phyloP scores from a whole-genome alignment of 2,797 vertebrate species.

The Rhyacichthys aspro region DNA sequence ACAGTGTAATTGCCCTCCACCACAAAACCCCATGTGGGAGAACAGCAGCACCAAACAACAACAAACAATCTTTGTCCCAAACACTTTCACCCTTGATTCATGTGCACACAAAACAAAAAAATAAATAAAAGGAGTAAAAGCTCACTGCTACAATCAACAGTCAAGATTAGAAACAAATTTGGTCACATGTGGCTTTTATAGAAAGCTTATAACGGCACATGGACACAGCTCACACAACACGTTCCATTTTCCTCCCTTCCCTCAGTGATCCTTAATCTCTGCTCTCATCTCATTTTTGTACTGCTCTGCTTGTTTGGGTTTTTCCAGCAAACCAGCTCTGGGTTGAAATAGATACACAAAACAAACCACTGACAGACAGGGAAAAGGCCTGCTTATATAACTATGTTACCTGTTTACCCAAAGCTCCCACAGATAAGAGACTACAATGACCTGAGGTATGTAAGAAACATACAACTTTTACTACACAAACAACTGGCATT shows the following conservation, averaged over 20 bases:
- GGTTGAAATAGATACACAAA: slow-evolving; percentile 61
- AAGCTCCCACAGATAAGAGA: slow-evolving; percentile 33
- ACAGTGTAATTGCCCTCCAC: slow-evolving; percentile 70
- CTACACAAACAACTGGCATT: slow-evolving; percentile 9
- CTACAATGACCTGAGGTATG: slow-evolving; percentile 43
- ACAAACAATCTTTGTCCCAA: slow-evolving; percentile 47
- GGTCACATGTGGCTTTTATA: background rate
- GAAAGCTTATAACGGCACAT: slow-evolving; percentile 1
- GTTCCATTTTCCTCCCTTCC: slow-evolving; percentile 31
- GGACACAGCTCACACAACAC: slow-evolving; percentile 13
- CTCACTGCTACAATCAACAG: slow-evolving; percentile 20
- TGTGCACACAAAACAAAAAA: slow-evolving; percentile 19
- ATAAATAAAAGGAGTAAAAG: slow-evolving; percentile 53
- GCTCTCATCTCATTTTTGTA: slow-evolving; percentile 60
- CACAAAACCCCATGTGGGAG: slow-evolving; percentile 45
- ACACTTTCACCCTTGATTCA: slow-evolving; percentile 65
- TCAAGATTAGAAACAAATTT: slow-evolving; percentile 44
- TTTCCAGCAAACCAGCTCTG: slow-evolving; percentile 59
- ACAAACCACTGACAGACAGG: slow-evolving; percentile 57
- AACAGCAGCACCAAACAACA: slow-evolving; percentile 42
- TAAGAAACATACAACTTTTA: slow-evolving; percentile 13
- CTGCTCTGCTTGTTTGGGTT: slow-evolving; percentile 76
- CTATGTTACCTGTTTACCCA: slow-evolving; percentile 51
- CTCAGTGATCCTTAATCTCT: slow-evolving; percentile 59
- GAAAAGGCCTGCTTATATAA: slow-evolving; percentile 60